Conservation (phyloP, 1,140 invertebrate species). For the Rhopalosiphum padi region DNA sequence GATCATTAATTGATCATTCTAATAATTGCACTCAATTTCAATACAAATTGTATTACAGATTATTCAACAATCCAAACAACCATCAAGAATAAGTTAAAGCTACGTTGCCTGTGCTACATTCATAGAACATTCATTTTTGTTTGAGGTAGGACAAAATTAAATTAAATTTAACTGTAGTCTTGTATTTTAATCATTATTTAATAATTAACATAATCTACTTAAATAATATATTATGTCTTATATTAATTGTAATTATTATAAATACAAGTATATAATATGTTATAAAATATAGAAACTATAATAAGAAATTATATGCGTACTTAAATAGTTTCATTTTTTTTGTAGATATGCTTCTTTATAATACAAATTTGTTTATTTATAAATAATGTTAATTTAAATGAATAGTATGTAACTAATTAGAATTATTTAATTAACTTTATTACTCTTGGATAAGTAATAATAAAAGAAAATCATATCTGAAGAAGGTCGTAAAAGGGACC, state of each 20-base stretch:
- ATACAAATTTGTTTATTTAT: constrained; percentile 13
- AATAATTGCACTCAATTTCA: constrained; percentile 30
- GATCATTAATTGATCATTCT: constrained; percentile 33
- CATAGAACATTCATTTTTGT: constrained; percentile 41
- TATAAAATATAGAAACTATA: neutral
- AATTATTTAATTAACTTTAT: neutral
- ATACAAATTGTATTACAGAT: constrained; percentile 56
- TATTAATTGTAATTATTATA: neutral
- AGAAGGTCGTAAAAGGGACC: constrained; percentile 56
- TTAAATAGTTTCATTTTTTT: neutral
- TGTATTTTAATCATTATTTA: neutral
- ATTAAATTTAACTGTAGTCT: constrained; percentile 35
- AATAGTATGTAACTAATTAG: neutral
- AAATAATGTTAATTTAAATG: neutral
- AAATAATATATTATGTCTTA: neutral
- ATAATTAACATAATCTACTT: neutral
- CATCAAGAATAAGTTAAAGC: constrained; percentile 44
- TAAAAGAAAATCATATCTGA: constrained; percentile 17
- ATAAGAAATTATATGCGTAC: neutral
- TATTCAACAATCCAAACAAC: constrained; percentile 37
- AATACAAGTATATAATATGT: neutral
- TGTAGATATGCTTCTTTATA: neutral
- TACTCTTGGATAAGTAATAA: constrained; percentile 40
- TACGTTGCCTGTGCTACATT: constrained; percentile 46
- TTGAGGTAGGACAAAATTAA: constrained; percentile 52